phyloP scores from a whole-genome alignment of 2,797 vertebrate species.

The Helicolenus hilgendorfi region DNA sequence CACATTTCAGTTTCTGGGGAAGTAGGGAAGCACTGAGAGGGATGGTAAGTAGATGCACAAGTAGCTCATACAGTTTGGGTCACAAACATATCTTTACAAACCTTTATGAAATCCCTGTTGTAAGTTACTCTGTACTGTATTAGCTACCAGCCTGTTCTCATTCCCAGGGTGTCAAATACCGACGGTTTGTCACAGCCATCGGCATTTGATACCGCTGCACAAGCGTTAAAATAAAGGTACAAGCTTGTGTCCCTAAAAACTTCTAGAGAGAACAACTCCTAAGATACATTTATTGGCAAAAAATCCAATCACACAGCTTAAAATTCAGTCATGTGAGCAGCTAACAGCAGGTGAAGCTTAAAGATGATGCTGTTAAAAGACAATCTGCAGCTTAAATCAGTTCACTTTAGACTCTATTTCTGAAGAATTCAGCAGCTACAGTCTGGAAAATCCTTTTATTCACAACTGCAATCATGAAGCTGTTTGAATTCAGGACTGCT shows the following conservation, averaged over 20 bases:
- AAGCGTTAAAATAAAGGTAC: not conserved
- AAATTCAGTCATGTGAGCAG: not conserved
- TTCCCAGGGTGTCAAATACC: not conserved
- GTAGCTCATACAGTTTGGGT: not conserved
- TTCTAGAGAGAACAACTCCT: not conserved
- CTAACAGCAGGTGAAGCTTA: not conserved
- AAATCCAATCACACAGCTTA: not conserved
- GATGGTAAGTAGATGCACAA: not conserved
- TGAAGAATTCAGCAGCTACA: not conserved
- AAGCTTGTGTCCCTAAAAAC: too few relatives aligned
- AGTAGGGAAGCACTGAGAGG: not conserved
- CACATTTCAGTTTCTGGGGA: not conserved
- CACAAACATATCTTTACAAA: not conserved
- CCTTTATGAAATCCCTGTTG: not conserved
- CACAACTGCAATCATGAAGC: not conserved
- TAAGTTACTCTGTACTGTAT: not conserved
- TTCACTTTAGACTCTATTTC: not conserved
- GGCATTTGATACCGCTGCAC: too few relatives aligned
- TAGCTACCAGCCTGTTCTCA: not conserved
- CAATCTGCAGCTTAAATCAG: not conserved
- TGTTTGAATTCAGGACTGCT: not conserved
- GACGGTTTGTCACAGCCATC: too few relatives aligned
- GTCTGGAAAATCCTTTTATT: not conserved
- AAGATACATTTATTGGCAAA: not conserved
- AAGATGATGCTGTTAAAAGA: not conserved